Percentiles rank a stretch among this genome's conserved stretches.
phyloP scores from a whole-genome alignment of 2,113 vertebrate genomes.

The Myodes glareolus region DNA sequence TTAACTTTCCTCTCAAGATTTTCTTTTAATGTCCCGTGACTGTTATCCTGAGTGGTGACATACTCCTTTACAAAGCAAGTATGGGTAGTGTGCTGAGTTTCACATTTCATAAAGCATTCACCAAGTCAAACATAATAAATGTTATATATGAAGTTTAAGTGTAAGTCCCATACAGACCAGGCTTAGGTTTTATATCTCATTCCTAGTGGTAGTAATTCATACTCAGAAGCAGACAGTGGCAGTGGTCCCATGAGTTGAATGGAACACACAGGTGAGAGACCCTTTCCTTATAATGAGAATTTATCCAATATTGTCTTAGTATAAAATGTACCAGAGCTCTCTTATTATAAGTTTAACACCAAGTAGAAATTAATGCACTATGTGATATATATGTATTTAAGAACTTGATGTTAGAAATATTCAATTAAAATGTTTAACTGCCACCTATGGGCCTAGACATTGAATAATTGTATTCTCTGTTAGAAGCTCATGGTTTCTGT shows the following conservation, averaged over 20 bases:
- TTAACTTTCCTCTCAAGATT: slow-evolving; percentile 24
- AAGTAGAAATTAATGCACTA: slow-evolving; percentile 38
- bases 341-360: slow-evolving; percentile 48
- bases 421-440: slow-evolving; percentile 50
- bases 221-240: not conserved
- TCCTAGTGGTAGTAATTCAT: not conserved
- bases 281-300: not conserved
- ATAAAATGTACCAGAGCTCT: not conserved
- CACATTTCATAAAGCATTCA: not conserved
- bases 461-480: slow-evolving; percentile 2
- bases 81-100: not conserved
- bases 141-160: not conserved
- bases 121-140: not conserved
- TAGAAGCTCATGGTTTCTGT: slow-evolving; percentile 23
- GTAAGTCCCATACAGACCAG: not conserved
- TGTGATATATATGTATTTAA: not conserved
- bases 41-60: not conserved
- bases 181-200: not conserved
- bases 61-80: not conserved
- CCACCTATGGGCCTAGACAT: not conserved
- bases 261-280: not conserved
- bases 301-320: not conserved
- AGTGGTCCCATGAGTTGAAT: not conserved
- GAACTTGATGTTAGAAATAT: slow-evolving; percentile 45
- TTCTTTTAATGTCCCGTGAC: not conserved